Conservation (phyloP, 2,888 invertebrate genomes). For the Criorhina ranunculi region DNA sequence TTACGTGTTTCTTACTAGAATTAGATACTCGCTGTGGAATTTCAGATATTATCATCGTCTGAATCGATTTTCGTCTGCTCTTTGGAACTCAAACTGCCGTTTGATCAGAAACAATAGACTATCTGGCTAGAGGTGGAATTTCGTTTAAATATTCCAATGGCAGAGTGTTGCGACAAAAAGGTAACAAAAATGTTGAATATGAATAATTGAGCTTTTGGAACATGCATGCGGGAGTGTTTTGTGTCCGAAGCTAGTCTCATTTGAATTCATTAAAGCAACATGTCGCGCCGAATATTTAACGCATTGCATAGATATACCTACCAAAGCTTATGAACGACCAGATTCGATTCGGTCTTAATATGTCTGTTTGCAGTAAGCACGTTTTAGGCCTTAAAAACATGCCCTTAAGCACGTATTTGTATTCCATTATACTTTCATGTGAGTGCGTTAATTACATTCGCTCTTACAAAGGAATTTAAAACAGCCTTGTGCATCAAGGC, state of each 20-base stretch:
- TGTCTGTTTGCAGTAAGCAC: neutral
- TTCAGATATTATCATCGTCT: neutral
- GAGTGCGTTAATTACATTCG: too few relatives aligned
- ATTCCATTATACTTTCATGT: too few relatives aligned
- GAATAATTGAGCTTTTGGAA: neutral
- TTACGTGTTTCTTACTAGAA: neutral
- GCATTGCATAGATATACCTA: neutral
- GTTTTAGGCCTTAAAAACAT: neutral
- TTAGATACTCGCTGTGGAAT: conserved; percentile 1
- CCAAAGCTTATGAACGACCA: neutral
- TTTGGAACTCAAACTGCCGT: neutral
- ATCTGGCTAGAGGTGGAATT: neutral
- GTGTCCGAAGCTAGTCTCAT: neutral
- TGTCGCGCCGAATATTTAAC: neutral
- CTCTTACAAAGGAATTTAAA: too few relatives aligned
- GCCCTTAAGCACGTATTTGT: neutral
- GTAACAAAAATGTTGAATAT: neutral
- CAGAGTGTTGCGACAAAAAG: neutral
- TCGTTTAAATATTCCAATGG: neutral
- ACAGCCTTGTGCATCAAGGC: too few relatives aligned
- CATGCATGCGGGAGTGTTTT: neutral
- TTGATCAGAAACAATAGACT: neutral
- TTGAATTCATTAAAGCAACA: neutral
- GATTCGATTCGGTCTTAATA: neutral
- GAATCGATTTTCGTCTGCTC: conserved; percentile 16